Percentiles rank a stretch among this genome's conserved stretches.
These are phyloP conservation scores for Bombylius major DNA, from an alignment of 2,888 invertebrate species.

Conservation along the genomic window DNA sequence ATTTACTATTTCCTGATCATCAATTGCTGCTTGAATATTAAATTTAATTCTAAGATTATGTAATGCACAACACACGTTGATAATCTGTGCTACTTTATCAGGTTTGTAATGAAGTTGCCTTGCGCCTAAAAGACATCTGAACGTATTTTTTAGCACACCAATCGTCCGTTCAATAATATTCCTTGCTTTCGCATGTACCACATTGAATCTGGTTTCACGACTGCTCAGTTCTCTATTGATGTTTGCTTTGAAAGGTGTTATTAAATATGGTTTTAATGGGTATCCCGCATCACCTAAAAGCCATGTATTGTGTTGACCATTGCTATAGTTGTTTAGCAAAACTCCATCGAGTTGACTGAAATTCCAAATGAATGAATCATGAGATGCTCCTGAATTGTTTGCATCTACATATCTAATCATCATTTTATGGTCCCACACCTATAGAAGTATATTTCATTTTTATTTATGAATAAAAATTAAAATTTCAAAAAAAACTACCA, in stretches of 20 bases:
- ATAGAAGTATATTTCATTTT: background rate
- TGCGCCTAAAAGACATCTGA: constrained; percentile 4
- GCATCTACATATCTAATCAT: background rate
- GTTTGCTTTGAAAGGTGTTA: constrained; percentile 3
- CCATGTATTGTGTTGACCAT: background rate
- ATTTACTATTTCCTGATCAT: too few species aligned
- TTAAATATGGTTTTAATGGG: constrained; percentile 8
- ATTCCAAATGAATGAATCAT: background rate
- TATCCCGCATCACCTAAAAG: constrained; percentile 4
- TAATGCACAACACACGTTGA: constrained; percentile 5
- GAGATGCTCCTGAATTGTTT: background rate
- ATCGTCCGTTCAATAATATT: constrained; percentile 5
- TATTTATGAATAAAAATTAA: background rate
- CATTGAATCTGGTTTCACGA: background rate
- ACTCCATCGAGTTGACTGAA: background rate
- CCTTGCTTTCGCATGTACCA: background rate
- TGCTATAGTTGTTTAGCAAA: background rate
- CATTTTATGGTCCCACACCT: background rate
- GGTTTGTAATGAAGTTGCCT: constrained; percentile 4
- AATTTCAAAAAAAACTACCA: constrained; percentile 1
- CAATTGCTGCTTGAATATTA: too few species aligned
- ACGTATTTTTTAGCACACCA: constrained; percentile 3
- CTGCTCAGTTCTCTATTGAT: background rate
- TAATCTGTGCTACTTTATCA: constrained; percentile 4
- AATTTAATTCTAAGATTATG: constrained; percentile 1